These are phyloP conservation scores for Saguinus midas DNA, from an alignment of 2,113 vertebrate species.

Conservation along the genomic window DNA sequence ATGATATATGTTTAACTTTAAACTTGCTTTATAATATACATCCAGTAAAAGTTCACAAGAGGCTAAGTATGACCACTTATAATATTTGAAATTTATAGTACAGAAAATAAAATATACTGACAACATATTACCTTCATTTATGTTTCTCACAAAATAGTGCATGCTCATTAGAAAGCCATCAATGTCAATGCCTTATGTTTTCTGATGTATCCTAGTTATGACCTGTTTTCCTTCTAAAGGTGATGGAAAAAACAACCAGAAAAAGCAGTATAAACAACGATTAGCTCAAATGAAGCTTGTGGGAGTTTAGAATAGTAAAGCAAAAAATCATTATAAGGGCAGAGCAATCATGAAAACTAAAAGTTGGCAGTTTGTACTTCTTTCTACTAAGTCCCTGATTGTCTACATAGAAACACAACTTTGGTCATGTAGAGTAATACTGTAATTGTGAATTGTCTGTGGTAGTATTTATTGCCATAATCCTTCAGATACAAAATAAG, in stretches of 20 bases:
- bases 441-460: background rate
- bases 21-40: background rate
- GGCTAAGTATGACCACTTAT: background rate
- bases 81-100: background rate
- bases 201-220: background rate
- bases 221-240: background rate
- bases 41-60: background rate
- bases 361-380: background rate
- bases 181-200: background rate
- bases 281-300: background rate
- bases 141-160: background rate
- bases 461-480: background rate
- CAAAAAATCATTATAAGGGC: background rate
- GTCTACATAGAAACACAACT: background rate
- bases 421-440: background rate
- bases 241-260: background rate
- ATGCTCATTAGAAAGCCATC: background rate
- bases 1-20: background rate
- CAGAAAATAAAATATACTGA: background rate
- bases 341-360: background rate
- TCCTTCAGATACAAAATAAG: background rate
- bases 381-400: background rate
- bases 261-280: background rate
- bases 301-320: background rate
- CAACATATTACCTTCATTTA: background rate